phyloP scores from a whole-genome alignment of 2,888 invertebrate species.

The Lumbricus terrestris region DNA sequence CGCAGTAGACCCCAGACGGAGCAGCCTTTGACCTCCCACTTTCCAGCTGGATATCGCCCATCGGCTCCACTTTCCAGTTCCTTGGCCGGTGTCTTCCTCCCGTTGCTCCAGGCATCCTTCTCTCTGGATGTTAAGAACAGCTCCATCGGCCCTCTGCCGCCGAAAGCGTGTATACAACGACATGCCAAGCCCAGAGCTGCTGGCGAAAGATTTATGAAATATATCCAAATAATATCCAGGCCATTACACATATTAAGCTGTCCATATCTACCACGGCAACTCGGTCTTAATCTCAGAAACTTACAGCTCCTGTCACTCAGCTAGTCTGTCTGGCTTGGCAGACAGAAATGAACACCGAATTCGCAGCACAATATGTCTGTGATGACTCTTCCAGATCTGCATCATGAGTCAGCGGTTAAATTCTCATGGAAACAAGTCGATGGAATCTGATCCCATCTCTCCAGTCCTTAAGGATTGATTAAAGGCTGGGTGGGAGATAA shows the following conservation, averaged over 20 bases:
- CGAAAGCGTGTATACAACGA: background rate
- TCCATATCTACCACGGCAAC: background rate
- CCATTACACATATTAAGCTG: constrained; percentile 3
- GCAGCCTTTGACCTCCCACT: background rate
- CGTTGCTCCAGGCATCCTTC: background rate
- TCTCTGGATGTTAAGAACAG: background rate
- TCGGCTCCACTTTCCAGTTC: background rate
- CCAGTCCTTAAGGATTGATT: background rate
- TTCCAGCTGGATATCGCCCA: background rate
- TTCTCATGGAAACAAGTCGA: background rate
- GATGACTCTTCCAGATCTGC: background rate
- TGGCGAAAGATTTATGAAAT: background rate
- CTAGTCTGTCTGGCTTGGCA: background rate
- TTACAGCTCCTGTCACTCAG: background rate
- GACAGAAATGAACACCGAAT: background rate
- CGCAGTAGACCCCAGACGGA: background rate
- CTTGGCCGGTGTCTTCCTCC: background rate
- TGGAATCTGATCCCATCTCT: background rate
- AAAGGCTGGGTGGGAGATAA: background rate
- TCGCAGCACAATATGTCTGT: background rate
- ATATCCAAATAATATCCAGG: background rate
- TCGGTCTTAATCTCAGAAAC: background rate
- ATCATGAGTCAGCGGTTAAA: background rate
- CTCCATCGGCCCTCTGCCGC: background rate
- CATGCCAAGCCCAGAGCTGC: background rate